Base-by-base conservation (phyloP, 2,797 vertebrate genomes). In the Somateria mollissima region DNA sequence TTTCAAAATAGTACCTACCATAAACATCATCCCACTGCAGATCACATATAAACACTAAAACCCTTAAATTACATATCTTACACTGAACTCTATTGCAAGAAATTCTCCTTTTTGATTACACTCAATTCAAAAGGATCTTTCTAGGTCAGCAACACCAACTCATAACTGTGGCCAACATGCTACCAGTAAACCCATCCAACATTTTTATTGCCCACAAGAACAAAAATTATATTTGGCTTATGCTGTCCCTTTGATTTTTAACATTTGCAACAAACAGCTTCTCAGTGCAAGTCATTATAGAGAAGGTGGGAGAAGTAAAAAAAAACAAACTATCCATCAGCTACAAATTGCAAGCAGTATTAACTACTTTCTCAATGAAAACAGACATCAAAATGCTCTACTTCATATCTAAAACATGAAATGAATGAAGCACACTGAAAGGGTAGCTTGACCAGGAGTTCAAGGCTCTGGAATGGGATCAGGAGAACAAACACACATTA, bases 391-490 rank as follows among this genome's bases (percentile, higher is more conserved):
- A 39, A 28, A 71, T 72, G 70, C 34, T 62, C 43, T 30, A 51
- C 11, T 73, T 17, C 5, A 2, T 39, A 87, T 84, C 17, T 73
- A 78, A 87, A 58, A 83, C 5, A 65, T 5, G 43, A 62, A 87
- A 93, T 41, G 6, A 92, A 72, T 65, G 37, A 84, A 94, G 77
- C 9, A 56, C 32, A 56, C 12, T 84, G 69, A 58, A 92, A 94
- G 61, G 78, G 82, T n/a, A 92, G 73, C 58, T 30, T 78, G 27
- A 85, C 47, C 34, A 2, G 3, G 66, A 93, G 95, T 96, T 96
- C 95, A 97, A 94, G 87, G 91, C 60, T 94, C 71, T 95, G 75
- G 67, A 94, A 87, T n/a, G 75, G 45, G 18, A 92, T 67, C 58
- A 54, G 24, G 16, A 96, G 76, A 86, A 84, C 70, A 96, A 93